A percentile compares a stretch with the other conserved stretches of the same genome.
These are phyloP conservation scores for Pelobates cultripes DNA, from an alignment of 2,797 vertebrate genomes.

Conservation along the genomic window DNA sequence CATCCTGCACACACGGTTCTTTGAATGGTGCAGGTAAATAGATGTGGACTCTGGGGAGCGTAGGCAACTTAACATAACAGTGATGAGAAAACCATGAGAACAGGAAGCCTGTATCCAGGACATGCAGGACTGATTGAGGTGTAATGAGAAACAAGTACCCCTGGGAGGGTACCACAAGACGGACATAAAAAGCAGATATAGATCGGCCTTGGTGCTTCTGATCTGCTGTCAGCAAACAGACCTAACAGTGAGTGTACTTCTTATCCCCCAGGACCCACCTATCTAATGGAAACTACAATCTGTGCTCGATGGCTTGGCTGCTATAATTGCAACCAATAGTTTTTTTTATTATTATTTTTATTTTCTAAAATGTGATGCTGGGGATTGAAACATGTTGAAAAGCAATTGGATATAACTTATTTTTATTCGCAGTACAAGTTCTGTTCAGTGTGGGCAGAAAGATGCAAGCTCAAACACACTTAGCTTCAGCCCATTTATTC, in stretches of 20 bases:
- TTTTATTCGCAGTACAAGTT: constrained; percentile 7
- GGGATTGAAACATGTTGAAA: constrained; percentile 10
- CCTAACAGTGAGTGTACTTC: constrained; percentile 31
- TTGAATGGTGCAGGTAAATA: constrained; percentile 11
- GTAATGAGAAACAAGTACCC: constrained; percentile 55
- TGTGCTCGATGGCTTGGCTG: constrained; percentile 9
- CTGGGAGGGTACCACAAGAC: constrained; percentile 45
- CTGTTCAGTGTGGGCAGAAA: not conserved
- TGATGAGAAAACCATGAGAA: constrained; percentile 34
- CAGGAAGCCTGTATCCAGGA: constrained; percentile 42
- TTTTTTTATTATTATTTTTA: constrained; percentile 23
- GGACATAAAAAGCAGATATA: constrained; percentile 41
- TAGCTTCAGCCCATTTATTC: not conserved
- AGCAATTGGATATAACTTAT: constrained; percentile 19
- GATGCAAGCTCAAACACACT: constrained; percentile 13
- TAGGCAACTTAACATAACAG: constrained; percentile 30
- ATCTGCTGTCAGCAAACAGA: constrained; percentile 51
- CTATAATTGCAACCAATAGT: constrained; percentile 45
- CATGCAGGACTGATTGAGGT: constrained; percentile 49
- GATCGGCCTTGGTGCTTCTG: constrained; percentile 36
- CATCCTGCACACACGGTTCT: not conserved
- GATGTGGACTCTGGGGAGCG: constrained; percentile 25
- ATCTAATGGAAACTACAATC: constrained; percentile 47
- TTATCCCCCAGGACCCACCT: constrained; percentile 22
- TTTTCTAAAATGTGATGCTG: constrained; percentile 34